Base-by-base conservation (phyloP, 2,113 vertebrate genomes). In the Crocuta crocuta region DNA sequence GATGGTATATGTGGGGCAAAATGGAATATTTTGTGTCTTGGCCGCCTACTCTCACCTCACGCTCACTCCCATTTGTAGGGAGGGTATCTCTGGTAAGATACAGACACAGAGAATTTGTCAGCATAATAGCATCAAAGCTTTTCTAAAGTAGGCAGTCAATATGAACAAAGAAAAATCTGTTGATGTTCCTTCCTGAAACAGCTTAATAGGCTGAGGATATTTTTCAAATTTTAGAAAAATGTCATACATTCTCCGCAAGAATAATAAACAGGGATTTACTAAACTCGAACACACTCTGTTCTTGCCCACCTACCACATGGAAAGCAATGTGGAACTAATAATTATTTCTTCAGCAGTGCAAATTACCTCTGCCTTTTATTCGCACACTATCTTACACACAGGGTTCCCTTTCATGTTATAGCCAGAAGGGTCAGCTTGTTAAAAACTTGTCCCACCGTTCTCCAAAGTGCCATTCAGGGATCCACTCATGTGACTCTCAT, bases 381-480 rank as follows among this genome's bases (percentile, higher is more conserved):
- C 84, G 74, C 76, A 88, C 19, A 83, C 80, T 68, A 76, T 82
- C 89, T 97, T 95, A 97, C 96, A 98, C 76, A 88, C 81, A 95
- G 80, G 89, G 87, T 95, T 96, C 61, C 76, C 84, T 98, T 98
- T 97, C 80, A 98, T 97, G 94, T 96, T 95, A 96, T 96, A 97
- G 96, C 97, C 95, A 96, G 96, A 96, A 98, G 96, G 94, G 90
- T 95, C 95, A 95, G 89, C 97, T 98, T 96, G 97, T 98, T 98
- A 98, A 94, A 97, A 97, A 92, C 89, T 90, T 97, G 95, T 91
- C 80, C 92, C 96, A 90, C 84, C 80, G 33, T 94, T 95, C 94
- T 97, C 89, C 92, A 95, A 98, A 97, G 97, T 96, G 96, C 92
- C 96, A 95, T 97, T 97, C 93, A 96, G 94, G 82, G 73, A 94